Base-by-base conservation (phyloP, 1,140 invertebrate species). In the Pantala flavescens region DNA sequence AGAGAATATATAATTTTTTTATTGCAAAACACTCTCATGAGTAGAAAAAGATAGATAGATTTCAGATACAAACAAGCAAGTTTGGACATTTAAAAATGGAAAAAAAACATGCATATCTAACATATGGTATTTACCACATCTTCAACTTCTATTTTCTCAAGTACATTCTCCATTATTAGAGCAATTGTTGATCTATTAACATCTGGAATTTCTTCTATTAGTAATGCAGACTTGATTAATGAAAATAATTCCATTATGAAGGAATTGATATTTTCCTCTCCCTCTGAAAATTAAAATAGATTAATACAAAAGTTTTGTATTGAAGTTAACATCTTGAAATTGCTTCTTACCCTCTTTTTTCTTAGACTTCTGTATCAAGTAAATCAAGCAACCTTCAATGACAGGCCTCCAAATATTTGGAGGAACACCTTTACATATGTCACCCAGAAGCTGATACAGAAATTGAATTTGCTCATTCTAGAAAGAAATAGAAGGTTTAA, bases 111-210 rank as follows among this genome's bases (percentile, higher is more conserved):
- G 28, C 2, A 71, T 77, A n/a, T n/a, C n/a, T n/a, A n/a, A n/a
- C n/a, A n/a, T n/a, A n/a, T n/a, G n/a, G n/a, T n/a, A 71, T 14
- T 24, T 72, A 73, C 76, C 24, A 76, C 79, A 77, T 83, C 80
- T 42, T 85, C 83, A 63, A 84, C 82, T 55, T 82, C 79, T 1
- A 87, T 80, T 36, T 82, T 79, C 2, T 82, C 78, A 70, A 84
- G 83, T 70, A 86, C 82, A 10, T 79, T 79, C 77, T 87, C 86
- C 10, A 87, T 75, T 0, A 83, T 80, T 72, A 81, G 83, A 10
- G 83, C 83, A 14, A 88, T 71, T 23, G 86, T 73, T 0, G 84
- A 85, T 72, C 85, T 83, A 76, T 87, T 87, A 0, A 84, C 84
- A 43, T 87, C 84, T 74, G 86, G 84, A 71, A 86, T 85, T 76